A percentile compares a stretch with the other conserved stretches of the same genome.
Conservation (phyloP, 2,797 vertebrate species). For the Centroberyx gerrardi region DNA sequence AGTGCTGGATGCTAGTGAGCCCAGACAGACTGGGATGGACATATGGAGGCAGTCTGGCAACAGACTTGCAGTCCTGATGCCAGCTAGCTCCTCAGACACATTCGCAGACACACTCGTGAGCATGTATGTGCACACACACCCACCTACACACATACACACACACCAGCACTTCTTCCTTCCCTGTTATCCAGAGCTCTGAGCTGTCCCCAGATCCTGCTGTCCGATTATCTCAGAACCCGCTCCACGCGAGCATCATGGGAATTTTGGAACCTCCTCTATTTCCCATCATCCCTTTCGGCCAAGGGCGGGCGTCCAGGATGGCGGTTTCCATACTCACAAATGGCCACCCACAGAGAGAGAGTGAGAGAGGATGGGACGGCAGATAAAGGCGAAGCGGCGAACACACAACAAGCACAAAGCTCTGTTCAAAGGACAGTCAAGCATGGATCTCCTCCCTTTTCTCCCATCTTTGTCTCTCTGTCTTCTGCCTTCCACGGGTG, state of each 20-base stretch:
- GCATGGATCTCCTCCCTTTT: slow-evolving; percentile 22
- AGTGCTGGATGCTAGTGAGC: slow-evolving; percentile 65
- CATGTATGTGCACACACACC: slow-evolving; percentile 5
- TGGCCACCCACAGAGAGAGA: slow-evolving; percentile 50
- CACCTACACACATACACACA: slow-evolving; percentile 47
- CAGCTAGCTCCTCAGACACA: slow-evolving; percentile 64
- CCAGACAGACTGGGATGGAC: slow-evolving; percentile 72
- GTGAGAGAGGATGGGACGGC: slow-evolving; percentile 44
- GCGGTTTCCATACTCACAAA: slow-evolving; percentile 32
- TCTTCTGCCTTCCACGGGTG: slow-evolving; percentile 15
- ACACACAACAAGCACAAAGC: slow-evolving; percentile 25
- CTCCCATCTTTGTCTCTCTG: slow-evolving; percentile 31
- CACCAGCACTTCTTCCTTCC: slow-evolving; percentile 21
- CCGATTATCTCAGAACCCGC: slow-evolving; percentile 68
- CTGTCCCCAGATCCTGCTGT: slow-evolving; percentile 63
- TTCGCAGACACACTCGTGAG: slow-evolving; percentile 35
- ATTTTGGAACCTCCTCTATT: slow-evolving; percentile 64
- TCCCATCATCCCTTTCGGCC: slow-evolving; percentile 53
- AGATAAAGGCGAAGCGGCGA: slow-evolving; percentile 44
- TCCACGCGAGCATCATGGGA: slow-evolving; percentile 66
- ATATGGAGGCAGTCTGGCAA: slow-evolving; percentile 80
- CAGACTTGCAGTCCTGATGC: slow-evolving; percentile 49
- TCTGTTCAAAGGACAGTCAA: slow-evolving; percentile 58
- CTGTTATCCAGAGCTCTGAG: slow-evolving; percentile 50
- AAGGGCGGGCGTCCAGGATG: slow-evolving; percentile 61